phyloP scores from a whole-genome alignment of 1,140 invertebrate species.

The Globodera ellingtonae region DNA sequence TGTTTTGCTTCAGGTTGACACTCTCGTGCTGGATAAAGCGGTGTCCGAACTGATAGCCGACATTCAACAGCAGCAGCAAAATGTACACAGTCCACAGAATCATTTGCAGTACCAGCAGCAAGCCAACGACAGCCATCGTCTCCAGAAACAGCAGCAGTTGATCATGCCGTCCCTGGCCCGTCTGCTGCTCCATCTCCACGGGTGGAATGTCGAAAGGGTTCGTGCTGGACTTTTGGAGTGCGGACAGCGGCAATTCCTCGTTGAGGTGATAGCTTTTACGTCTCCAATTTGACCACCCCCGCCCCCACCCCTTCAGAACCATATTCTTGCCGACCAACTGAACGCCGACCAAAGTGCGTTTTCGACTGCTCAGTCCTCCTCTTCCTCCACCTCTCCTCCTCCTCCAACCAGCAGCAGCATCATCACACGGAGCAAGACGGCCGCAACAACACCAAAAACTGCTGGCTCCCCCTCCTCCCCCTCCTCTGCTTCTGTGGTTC shows the following conservation, averaged over 20 bases:
- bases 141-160: neutral
- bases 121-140: neutral
- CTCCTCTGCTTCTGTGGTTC: neutral
- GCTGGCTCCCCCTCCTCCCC: neutral
- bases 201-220: conserved; percentile 46
- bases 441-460: neutral
- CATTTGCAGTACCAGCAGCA: neutral
- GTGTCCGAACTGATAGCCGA: conserved; percentile 26
- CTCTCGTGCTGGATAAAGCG: conserved; percentile 8
- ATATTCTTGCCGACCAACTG: conserved; percentile 10
- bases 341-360: neutral
- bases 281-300: too few relatives aligned
- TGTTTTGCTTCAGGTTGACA: neutral
- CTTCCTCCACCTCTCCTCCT: neutral
- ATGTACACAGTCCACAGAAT: neutral
- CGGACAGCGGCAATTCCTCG: conserved; percentile 7
- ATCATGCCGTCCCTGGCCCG: conserved; percentile 43
- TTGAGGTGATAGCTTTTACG: conserved; percentile 8
- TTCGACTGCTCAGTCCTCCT: neutral
- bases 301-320: conserved; percentile 23
- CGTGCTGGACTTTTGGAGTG: conserved; percentile 12
- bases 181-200: conserved; percentile 42
- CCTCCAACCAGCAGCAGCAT: neutral
- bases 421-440: neutral
- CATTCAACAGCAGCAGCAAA: neutral